These are phyloP conservation scores for Calliphora vicina DNA, from an alignment of 1,140 invertebrate genomes.

Conservation along the genomic window DNA sequence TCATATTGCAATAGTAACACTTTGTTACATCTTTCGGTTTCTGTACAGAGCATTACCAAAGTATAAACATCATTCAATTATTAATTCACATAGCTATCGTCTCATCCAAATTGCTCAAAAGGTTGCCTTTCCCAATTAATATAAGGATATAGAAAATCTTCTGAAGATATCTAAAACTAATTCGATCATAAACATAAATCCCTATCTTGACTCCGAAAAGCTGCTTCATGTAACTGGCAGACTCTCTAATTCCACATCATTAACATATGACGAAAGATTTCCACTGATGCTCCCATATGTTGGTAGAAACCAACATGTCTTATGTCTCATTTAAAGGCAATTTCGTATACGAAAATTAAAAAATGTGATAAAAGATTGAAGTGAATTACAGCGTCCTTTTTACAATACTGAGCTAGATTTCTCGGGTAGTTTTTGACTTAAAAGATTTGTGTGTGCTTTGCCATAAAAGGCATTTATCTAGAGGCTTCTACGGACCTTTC, in stretches of 20 bases:
- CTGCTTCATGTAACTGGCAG: background rate
- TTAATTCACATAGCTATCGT: background rate
- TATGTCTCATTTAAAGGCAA: constrained; percentile 13
- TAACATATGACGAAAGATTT: constrained; percentile 3
- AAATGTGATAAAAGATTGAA: constrained; percentile 30
- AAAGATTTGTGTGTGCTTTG: constrained; percentile 51
- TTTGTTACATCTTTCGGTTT: background rate
- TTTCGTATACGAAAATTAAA: constrained; percentile 36
- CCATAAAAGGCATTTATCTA: constrained; percentile 63
- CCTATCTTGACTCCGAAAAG: constrained; percentile 12
- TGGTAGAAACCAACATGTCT: constrained; percentile 32
- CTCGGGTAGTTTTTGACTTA: constrained; percentile 52
- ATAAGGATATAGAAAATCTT: background rate
- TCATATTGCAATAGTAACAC: background rate
- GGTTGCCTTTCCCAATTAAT: background rate
- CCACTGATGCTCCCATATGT: constrained; percentile 35
- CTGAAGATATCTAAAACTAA: background rate
- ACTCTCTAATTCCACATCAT: background rate
- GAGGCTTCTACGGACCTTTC: constrained; percentile 58
- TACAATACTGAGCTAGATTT: constrained; percentile 52
- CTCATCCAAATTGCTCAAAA: background rate
- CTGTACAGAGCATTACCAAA: background rate
- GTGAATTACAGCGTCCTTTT: constrained; percentile 43
- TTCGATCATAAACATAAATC: constrained; percentile 19
- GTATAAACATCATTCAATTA: background rate